These are phyloP conservation scores for Rhea pennata DNA, from an alignment of 2,113 vertebrate species.

Conservation along the genomic window DNA sequence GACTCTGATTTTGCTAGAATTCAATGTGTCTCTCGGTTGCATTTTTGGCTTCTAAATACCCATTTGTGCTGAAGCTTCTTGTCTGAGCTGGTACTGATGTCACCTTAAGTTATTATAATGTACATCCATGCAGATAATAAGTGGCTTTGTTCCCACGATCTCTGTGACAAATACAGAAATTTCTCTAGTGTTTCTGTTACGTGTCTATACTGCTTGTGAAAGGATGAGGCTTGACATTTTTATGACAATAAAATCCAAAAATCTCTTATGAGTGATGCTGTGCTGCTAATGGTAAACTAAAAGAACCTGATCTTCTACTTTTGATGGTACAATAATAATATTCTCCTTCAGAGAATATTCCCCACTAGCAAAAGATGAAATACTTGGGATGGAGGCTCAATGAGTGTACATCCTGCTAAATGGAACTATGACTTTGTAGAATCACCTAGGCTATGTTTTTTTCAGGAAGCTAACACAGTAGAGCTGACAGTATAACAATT, in stretches of 20 bases:
- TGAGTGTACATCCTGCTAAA: neutral
- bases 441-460: neutral
- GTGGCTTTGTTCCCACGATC: neutral
- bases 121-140: neutral
- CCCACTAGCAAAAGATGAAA: neutral
- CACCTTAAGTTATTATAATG: neutral
- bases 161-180: neutral
- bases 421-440: neutral
- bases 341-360: neutral
- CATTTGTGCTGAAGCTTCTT: neutral
- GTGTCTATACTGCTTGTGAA: neutral
- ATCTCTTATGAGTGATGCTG: neutral
- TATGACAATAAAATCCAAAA: neutral
- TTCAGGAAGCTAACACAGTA: neutral
- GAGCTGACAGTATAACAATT: neutral
- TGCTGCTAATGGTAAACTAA: neutral
- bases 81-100: neutral
- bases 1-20: neutral
- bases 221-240: neutral
- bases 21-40: neutral
- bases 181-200: neutral
- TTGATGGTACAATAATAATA: neutral
- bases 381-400: neutral
- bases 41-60: neutral
- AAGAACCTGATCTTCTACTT: neutral